phyloP scores from a whole-genome alignment of 2,113 vertebrate genomes.

The Cervus canadensis region DNA sequence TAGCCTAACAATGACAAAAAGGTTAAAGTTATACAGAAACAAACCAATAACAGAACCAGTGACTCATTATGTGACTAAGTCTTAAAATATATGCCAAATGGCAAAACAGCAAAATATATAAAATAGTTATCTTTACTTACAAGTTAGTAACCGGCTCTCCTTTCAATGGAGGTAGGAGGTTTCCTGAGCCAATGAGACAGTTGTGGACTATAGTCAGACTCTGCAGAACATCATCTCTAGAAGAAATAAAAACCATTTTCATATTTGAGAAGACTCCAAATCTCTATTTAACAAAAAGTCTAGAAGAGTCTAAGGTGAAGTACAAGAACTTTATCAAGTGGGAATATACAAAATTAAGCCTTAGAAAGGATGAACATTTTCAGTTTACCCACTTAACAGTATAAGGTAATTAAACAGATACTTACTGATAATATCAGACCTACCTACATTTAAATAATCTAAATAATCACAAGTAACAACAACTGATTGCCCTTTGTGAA shows the following conservation, averaged over 20 bases:
- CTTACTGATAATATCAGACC: background rate
- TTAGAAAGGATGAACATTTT: background rate
- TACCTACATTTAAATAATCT: background rate
- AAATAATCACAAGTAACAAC: background rate
- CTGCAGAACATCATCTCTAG: conserved; percentile 97
- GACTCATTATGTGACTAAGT: conserved; percentile 6
- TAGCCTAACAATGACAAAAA: conserved; percentile 33
- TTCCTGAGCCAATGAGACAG: conserved; percentile 95
- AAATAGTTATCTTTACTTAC: conserved; percentile 83
- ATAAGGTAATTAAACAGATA: background rate
- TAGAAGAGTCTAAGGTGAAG: background rate
- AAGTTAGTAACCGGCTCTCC: conserved; percentile 91
- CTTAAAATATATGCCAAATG: conserved; percentile 34
- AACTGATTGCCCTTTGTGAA: background rate
- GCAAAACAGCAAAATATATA: conserved; percentile 12
- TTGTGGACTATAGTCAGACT: conserved; percentile 95
- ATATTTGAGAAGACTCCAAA: conserved; percentile 1
- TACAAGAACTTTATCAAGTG: background rate
- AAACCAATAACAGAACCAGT: conserved; percentile 24
- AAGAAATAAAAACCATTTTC: background rate
- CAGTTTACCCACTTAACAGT: background rate
- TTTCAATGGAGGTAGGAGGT: conserved; percentile 91
- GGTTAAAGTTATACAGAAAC: conserved; percentile 42
- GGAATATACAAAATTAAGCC: background rate
- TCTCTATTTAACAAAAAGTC: background rate